Percentiles rank a stretch among this genome's conserved stretches.
Conservation (phyloP, 2,888 invertebrate genomes). For the Eucriotettix oculatus region DNA sequence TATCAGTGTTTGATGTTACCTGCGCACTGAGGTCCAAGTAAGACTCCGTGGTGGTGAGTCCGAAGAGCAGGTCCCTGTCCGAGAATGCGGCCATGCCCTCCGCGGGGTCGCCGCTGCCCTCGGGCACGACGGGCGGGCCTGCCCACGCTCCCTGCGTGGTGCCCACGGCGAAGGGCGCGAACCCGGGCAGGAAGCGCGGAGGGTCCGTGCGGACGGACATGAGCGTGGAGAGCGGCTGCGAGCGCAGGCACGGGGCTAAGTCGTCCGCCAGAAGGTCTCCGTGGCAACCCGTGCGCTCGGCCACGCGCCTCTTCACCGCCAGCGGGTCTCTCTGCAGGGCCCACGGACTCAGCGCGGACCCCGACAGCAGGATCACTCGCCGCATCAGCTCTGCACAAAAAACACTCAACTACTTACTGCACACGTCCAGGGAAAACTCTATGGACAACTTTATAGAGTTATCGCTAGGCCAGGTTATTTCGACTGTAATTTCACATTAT, state of each 20-base stretch:
- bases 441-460: not conserved
- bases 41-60: constrained; percentile 67
- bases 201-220: constrained; percentile 59
- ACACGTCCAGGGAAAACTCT: not conserved
- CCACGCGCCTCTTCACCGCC: constrained; percentile 61
- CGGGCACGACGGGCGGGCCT: constrained; percentile 34
- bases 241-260: constrained; percentile 67
- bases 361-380: constrained; percentile 74
- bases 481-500: too few species aligned
- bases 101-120: constrained; percentile 43
- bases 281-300: constrained; percentile 69
- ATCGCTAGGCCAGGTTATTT: too few species aligned
- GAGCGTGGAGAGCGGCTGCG: constrained; percentile 56
- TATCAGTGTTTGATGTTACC: not conserved
- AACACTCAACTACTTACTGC: not conserved
- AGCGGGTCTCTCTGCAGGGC: constrained; percentile 74
- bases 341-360: constrained; percentile 83
- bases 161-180: constrained; percentile 61
- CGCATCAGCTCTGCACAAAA: constrained; percentile 56
- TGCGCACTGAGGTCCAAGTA: constrained; percentile 67
- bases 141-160: constrained; percentile 24
- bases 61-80: constrained; percentile 66
- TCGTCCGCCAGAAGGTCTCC: constrained; percentile 69
- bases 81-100: constrained; percentile 70
- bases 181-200: constrained; percentile 71